phyloP scores from a whole-genome alignment of 2,888 invertebrate species.

The Yponomeuta cagnagella region DNA sequence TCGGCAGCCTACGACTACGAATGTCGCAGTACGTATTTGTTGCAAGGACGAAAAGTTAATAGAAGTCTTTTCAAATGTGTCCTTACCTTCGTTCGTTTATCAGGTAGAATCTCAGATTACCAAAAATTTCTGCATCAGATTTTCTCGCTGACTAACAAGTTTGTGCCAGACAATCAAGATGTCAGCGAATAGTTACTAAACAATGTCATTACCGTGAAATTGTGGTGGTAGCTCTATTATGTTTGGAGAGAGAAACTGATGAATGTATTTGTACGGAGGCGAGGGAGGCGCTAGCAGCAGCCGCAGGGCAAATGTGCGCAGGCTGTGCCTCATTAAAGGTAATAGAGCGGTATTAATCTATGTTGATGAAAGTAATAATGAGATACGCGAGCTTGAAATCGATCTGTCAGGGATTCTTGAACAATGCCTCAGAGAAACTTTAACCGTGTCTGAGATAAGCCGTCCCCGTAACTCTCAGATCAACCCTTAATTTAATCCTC shows the following conservation, averaged over 20 bases:
- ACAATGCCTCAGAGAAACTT: not conserved
- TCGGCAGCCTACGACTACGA: not conserved
- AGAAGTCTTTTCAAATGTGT: constrained; percentile 12
- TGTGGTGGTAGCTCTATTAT: constrained; percentile 25
- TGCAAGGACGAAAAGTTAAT: constrained; percentile 12
- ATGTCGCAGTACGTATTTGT: not conserved
- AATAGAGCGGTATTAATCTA: constrained; percentile 60
- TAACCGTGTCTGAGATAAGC: not conserved
- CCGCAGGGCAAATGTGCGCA: constrained; percentile 47
- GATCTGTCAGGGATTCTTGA: constrained; percentile 1
- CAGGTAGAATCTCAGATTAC: not conserved
- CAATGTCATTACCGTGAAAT: constrained; percentile 30
- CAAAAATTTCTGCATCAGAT: constrained; percentile 21
- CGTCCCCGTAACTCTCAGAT: not conserved
- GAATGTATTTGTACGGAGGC: constrained; percentile 21
- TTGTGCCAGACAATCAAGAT: constrained; percentile 10
- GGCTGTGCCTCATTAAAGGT: constrained; percentile 57
- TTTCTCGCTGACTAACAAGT: constrained; percentile 15
- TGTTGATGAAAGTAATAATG: constrained; percentile 54
- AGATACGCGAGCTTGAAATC: constrained; percentile 13
- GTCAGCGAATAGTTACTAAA: constrained; percentile 25
- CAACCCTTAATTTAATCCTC: not conserved
- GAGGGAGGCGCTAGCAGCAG: constrained; percentile 35
- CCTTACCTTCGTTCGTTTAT: not conserved
- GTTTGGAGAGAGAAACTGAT: constrained; percentile 21